Conservation (phyloP, 1,140 invertebrate species). For the Drosophila lacteicornis region DNA sequence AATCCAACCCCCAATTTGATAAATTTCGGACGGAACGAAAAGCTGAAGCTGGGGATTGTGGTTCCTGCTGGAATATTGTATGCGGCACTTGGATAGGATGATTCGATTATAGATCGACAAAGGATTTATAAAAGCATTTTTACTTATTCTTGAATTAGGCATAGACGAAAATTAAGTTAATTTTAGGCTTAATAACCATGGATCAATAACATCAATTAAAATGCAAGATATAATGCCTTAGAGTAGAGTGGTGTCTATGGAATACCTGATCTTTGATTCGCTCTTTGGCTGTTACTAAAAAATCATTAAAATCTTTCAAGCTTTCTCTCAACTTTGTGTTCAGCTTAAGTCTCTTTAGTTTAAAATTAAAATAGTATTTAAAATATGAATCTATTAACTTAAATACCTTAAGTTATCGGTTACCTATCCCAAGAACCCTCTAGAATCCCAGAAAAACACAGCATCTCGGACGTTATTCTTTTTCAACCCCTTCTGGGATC, state of each 20-base stretch:
- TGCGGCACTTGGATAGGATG: conserved; percentile 18
- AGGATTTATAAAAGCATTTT: conserved; percentile 3
- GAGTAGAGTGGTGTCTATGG: background rate
- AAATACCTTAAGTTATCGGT: too few relatives aligned
- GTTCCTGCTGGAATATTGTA: conserved; percentile 27
- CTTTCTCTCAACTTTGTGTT: too few relatives aligned
- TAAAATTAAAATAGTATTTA: background rate
- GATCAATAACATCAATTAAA: background rate
- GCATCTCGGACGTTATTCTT: conserved; percentile 19
- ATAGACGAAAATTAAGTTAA: background rate
- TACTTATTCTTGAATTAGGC: background rate
- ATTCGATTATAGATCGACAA: conserved; percentile 6
- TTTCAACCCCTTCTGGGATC: conserved; percentile 39
- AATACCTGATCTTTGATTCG: background rate
- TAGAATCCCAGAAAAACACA: background rate
- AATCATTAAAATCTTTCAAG: too few relatives aligned
- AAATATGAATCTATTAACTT: too few relatives aligned
- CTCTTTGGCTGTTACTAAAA: too few relatives aligned
- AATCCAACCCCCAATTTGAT: conserved; percentile 65
- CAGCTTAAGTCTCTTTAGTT: background rate
- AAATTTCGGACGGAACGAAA: conserved; percentile 26
- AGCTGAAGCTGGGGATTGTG: conserved; percentile 25
- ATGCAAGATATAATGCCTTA: background rate
- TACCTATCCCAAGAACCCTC: background rate
- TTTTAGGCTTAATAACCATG: background rate